Conservation (phyloP, 2,113 vertebrate genomes). For the Kobus ellipsiprymnus region DNA sequence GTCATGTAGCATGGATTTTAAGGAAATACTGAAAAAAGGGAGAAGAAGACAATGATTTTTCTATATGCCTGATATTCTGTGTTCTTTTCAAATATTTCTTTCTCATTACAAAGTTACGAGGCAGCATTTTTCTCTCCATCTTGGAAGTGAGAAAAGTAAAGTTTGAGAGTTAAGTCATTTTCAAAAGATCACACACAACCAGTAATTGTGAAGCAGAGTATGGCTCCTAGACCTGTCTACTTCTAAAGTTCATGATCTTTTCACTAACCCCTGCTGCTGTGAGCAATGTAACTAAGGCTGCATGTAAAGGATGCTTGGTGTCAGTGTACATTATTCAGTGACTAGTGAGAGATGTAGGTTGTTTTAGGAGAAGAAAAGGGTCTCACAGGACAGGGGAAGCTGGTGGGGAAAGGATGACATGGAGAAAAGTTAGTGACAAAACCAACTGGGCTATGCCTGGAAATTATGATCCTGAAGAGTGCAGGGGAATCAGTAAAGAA, state of each 20-base stretch:
- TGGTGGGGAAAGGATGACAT: not conserved
- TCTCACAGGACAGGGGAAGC: not conserved
- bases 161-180: not conserved
- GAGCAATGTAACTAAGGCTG: not conserved
- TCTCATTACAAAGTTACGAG: not conserved
- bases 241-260: constrained; percentile 69
- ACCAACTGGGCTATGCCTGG: not conserved
- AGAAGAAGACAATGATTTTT: not conserved
- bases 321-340: not conserved
- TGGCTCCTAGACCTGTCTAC: not conserved
- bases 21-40: not conserved
- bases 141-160: not conserved
- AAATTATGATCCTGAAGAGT: not conserved
- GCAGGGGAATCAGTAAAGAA: no score
- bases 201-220: not conserved
- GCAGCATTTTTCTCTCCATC: not conserved
- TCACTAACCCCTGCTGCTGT: not conserved
- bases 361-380: not conserved
- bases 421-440: not conserved
- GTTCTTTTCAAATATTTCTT: not conserved
- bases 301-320: constrained; percentile 40
- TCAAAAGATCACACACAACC: not conserved
- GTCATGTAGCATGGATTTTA: fast-evolving
- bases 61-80: not conserved
- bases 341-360: not conserved